phyloP scores from a whole-genome alignment of 2,113 vertebrate genomes.

The Marmota flaviventris region DNA sequence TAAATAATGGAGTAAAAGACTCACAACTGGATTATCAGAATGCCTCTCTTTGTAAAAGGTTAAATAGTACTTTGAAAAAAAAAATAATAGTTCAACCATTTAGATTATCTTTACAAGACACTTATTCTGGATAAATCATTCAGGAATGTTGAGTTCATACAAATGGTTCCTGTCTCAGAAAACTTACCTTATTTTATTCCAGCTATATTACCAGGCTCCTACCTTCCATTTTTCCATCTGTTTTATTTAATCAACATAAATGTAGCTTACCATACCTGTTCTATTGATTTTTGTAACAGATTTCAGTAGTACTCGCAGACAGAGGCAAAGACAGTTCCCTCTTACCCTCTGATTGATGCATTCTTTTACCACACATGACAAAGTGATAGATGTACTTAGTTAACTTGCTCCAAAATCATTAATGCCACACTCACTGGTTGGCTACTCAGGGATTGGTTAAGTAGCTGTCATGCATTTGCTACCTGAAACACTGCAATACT shows the following conservation, averaged over 20 bases:
- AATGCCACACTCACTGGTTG: constrained; percentile 84
- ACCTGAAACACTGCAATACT: constrained; percentile 73
- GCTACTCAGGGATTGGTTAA: constrained; percentile 85
- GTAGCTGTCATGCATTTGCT: constrained; percentile 81
- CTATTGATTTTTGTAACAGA: constrained; percentile 85
- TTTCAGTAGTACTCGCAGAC: constrained; percentile 81
- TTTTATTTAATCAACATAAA: constrained; percentile 80
- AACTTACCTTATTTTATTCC: constrained; percentile 13
- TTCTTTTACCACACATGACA: constrained; percentile 87
- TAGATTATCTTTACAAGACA: not conserved
- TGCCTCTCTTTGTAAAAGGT: not conserved
- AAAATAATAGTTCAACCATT: not conserved
- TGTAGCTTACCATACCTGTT: constrained; percentile 60
- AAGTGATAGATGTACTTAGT: constrained; percentile 90
- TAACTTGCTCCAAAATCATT: constrained; percentile 88
- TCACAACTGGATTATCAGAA: not conserved
- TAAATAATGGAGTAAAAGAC: not conserved
- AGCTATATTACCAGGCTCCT: not conserved
- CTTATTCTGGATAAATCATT: not conserved
- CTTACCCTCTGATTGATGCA: constrained; percentile 86
- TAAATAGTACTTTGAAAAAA: not conserved
- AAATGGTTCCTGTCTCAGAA: not conserved
- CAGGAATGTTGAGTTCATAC: not conserved
- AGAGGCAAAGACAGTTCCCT: constrained; percentile 74
- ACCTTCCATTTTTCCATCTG: constrained; percentile 54